These are phyloP conservation scores for Trichogramma evanescens DNA, from an alignment of 2,888 invertebrate species.

Conservation along the genomic window DNA sequence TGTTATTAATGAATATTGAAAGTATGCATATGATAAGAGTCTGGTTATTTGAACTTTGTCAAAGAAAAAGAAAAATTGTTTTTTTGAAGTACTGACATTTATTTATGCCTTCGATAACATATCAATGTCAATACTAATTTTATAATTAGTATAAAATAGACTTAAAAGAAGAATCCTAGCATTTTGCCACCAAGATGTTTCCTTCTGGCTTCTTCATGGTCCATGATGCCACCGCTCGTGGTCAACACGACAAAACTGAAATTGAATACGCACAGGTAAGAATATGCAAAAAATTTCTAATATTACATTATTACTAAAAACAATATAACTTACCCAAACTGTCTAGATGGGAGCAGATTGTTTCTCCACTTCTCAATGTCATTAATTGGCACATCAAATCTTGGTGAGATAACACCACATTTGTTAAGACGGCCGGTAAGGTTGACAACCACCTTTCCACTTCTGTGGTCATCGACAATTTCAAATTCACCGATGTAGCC, in stretches of 20 bases:
- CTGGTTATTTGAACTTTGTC: too few relatives aligned
- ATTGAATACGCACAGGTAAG: slow-evolving; percentile 26
- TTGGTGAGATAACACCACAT: slow-evolving; percentile 97
- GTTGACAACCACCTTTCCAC: slow-evolving; percentile 98
- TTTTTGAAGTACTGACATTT: slow-evolving; percentile 27
- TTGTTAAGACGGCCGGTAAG: slow-evolving; percentile 97
- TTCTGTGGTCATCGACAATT: slow-evolving; percentile 98
- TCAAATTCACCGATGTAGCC: slow-evolving; percentile 99
- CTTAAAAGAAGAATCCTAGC: slow-evolving; percentile 99
- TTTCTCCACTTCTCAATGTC: slow-evolving; percentile 99
- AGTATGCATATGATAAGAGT: too few relatives aligned
- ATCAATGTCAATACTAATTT: slow-evolving; percentile 27
- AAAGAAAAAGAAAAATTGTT: slow-evolving; percentile 2
- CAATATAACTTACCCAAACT: slow-evolving; percentile 80
- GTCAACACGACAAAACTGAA: slow-evolving; percentile 93
- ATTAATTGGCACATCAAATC: slow-evolving; percentile 93
- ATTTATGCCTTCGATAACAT: slow-evolving; percentile 19
- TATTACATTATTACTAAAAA: neutral
- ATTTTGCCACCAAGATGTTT: slow-evolving; percentile 99
- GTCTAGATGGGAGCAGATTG: slow-evolving; percentile 93
- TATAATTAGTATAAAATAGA: slow-evolving; percentile 32
- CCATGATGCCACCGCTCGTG: slow-evolving; percentile 99
- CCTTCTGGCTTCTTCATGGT: slow-evolving; percentile 99
- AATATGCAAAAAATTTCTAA: neutral
- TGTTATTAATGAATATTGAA: too few relatives aligned